phyloP scores from a whole-genome alignment of 1,140 invertebrate genomes.

The Lucilia sericata region DNA sequence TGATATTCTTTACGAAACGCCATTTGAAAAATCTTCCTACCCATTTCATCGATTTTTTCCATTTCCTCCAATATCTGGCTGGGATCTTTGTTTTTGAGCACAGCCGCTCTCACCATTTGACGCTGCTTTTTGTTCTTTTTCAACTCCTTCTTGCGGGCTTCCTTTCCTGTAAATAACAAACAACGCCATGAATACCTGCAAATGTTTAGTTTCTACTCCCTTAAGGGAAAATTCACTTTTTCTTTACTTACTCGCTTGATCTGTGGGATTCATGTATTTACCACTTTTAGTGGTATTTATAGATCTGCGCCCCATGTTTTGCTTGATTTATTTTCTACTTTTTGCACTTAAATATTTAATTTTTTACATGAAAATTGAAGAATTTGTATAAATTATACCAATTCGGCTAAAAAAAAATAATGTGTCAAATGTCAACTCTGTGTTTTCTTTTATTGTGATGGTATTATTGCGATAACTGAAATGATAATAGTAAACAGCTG shows the following conservation, averaged over 20 bases:
- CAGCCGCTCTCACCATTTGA: conserved; percentile 93
- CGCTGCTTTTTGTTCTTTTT: conserved; percentile 99
- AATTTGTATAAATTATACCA: neutral
- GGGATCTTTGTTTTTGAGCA: conserved; percentile 98
- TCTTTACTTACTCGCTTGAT: conserved; percentile 93
- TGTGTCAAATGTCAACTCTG: neutral
- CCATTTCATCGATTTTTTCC: conserved; percentile 98
- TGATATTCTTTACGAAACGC: neutral
- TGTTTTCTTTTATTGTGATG: conserved; percentile 26
- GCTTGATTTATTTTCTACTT: conserved; percentile 22
- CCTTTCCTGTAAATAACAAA: conserved; percentile 80
- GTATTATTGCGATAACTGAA: neutral
- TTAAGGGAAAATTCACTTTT: neutral
- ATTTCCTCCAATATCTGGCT: conserved; percentile 93
- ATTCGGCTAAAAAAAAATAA: neutral
- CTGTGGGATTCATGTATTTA: conserved; percentile 99
- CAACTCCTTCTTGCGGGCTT: conserved; percentile 95
- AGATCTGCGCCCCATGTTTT: conserved; percentile 91
- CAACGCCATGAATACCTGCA: neutral
- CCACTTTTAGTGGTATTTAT: conserved; percentile 99
- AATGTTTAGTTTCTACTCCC: conserved; percentile 30
- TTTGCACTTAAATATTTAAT: neutral
- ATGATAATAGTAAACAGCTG: neutral
- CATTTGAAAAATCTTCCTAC: conserved; percentile 69
- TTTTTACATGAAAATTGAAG: neutral